Base-by-base conservation (phyloP, 2,888 invertebrate genomes). In the Temnothorax unifasciatus region DNA sequence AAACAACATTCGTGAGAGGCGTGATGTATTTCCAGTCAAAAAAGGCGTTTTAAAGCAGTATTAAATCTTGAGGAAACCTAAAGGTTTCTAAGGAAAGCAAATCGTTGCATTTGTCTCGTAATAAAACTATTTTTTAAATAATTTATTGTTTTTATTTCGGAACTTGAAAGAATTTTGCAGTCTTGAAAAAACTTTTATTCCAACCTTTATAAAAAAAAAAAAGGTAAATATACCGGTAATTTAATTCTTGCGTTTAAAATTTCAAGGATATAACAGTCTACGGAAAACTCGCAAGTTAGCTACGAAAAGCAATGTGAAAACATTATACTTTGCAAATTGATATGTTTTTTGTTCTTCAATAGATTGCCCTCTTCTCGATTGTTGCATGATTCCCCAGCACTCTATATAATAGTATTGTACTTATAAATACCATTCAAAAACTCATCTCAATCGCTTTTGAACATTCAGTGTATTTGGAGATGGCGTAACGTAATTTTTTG, bases 401-500 rank as follows among this genome's bases (percentile, higher is more conserved):
- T 34, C 63, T 64, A 21, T 76, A 52, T 52, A n/a, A 75, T 47
- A 76, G 63, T 76, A 76, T 64, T 76, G 79, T 79, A 79, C 71
- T 79, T 79, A 71, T 59, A 71, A 79, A 79, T 79, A 71, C 11
- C 18, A 21, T 63, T 79, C 13, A 34, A 57, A 41, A 18, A 79
- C 8, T 38, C 44, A 9, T 21, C 18, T 71, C 13, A 79, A 59
- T 79, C 54, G 38, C 47, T 79, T 71, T 79, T 18, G 71, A 47
- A 79, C 57, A 71, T 79, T 59, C 79, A 71, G 6, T 79, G 71
- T 79, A 79, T 38, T 21, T 79, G 34, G n/a, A 75, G 18, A 79
- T 66, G 63, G 18, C n/a, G 47, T 38, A 64, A 87, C 15, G 38
- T 59, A 59, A 87, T 85, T 82, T 86, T 85, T 89, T 86, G 75